Base-by-base conservation (phyloP, 2,797 vertebrate species). In the Brotogeris chrysoptera region DNA sequence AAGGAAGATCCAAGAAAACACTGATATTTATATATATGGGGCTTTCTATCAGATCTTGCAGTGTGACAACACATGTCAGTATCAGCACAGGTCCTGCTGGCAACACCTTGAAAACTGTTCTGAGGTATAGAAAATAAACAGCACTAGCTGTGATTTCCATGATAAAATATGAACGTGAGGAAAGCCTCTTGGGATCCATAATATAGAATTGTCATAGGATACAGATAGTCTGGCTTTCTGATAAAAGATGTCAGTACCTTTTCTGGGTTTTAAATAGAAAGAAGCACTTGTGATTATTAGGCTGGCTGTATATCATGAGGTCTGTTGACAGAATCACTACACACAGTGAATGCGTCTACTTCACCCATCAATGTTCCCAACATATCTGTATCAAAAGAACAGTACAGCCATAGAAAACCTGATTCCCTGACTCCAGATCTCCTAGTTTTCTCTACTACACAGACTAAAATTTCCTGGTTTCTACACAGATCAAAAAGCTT, bases 21-120 rank as follows among this genome's bases (percentile, higher is more conserved):
- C 95, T 94, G 97, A 95, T 96, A 96, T 97, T 97, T 98, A 94
- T 98, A 98, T 97, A 98, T 97, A 98, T 96, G 69, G 73, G 78
- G 83, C 93, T 98, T 97, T 97, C 97, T 98, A 96, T 98, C 97
- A 98, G 98, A 98, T 98, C 98, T 98, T 97, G 97, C 97, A 96
- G 96, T 97, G 98, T 99, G 98, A 99, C 99, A 99, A 98, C 98
- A 97, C 96, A 97, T 98, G 98, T 99, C 99, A 98, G 98, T 98
- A 98, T 98, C 98, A 98, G 98, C 97, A 97, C 83, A 96, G 97
- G 98, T 98, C 98, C 98, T 98, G 98, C 98, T 97, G 97, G 98
- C 97, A 98, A 98, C 98, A 98, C 98, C 98, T 98, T 98, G 98
- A 98, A 97, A 98, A 98, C 95, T 96, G 93, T 86, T 96, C 43